These are phyloP conservation scores for Xylota segnis DNA, from an alignment of 2,888 invertebrate genomes.

Conservation along the genomic window DNA sequence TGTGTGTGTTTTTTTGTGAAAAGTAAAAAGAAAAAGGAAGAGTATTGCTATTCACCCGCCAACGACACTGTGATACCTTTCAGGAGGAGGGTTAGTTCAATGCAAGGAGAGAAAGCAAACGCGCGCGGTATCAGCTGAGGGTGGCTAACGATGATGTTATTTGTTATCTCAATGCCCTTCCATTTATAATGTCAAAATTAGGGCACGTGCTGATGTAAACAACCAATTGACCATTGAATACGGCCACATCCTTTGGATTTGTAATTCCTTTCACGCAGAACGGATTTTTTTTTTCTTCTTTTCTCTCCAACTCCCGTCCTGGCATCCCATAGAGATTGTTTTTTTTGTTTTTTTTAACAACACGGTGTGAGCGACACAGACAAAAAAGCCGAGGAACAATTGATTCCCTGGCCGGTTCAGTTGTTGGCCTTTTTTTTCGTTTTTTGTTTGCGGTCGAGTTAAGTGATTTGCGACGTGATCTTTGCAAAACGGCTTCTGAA, in stretches of 20 bases:
- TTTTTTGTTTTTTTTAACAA: conserved; percentile 45
- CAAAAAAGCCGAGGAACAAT: conserved; percentile 33
- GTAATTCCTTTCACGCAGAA: conserved; percentile 72
- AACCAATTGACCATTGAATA: conserved; percentile 77
- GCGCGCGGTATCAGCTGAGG: conserved; percentile 59
- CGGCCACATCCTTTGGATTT: conserved; percentile 62
- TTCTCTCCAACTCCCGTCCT: background rate
- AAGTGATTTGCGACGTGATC: conserved; percentile 81
- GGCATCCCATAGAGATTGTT: conserved; percentile 33
- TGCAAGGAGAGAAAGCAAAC: background rate
- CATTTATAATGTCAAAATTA: conserved; percentile 74
- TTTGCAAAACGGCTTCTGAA: conserved; percentile 64
- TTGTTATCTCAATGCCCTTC: conserved; percentile 72
- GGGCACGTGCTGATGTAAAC: conserved; percentile 77
- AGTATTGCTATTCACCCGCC: conserved; percentile 47
- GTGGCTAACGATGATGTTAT: conserved; percentile 75
- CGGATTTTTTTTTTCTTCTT: conserved; percentile 46
- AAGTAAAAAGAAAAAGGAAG: conserved; percentile 30
- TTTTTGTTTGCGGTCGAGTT: conserved; percentile 66
- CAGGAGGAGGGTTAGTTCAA: conserved; percentile 47
- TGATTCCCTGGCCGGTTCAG: conserved; percentile 48
- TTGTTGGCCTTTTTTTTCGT: conserved; percentile 5
- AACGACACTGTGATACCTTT: conserved; percentile 49
- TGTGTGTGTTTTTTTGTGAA: conserved; percentile 24
- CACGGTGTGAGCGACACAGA: background rate